These are phyloP conservation scores for Argopecten irradians DNA, from an alignment of 1,140 invertebrate species.

Conservation along the genomic window DNA sequence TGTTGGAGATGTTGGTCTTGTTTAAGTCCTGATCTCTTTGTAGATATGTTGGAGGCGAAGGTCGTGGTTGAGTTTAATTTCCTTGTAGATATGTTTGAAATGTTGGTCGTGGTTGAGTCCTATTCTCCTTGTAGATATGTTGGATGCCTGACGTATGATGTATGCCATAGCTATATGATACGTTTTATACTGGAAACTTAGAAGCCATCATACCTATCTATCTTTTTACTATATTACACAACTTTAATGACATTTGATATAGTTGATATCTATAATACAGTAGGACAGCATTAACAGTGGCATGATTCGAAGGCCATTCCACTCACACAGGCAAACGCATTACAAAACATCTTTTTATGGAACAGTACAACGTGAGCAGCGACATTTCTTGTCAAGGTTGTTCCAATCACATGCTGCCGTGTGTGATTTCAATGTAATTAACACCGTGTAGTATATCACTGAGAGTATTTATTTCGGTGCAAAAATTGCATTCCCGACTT, in stretches of 20 bases:
- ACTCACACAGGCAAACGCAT: not conserved
- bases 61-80: not conserved
- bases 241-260: not conserved
- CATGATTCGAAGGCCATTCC: not conserved
- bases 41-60: too few relatives aligned
- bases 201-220: not conserved
- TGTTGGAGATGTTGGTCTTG: too few relatives aligned
- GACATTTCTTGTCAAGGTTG: not conserved
- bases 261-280: not conserved
- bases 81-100: too few relatives aligned
- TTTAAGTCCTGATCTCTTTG: too few relatives aligned
- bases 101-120: not conserved
- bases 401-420: not conserved
- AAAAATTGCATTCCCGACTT: too few relatives aligned
- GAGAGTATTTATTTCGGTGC: too few relatives aligned
- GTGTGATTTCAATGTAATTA: too few relatives aligned
- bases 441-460: too few relatives aligned
- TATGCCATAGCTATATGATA: too few relatives aligned
- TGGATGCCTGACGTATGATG: too few relatives aligned
- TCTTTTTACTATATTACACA: not conserved
- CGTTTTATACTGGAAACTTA: not conserved
- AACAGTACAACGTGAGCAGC: not conserved
- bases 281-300: not conserved
- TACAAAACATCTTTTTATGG: not conserved
- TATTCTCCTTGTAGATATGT: not conserved